Base-by-base conservation (phyloP, 2,888 invertebrate genomes). In the Eucera pruinosa region DNA sequence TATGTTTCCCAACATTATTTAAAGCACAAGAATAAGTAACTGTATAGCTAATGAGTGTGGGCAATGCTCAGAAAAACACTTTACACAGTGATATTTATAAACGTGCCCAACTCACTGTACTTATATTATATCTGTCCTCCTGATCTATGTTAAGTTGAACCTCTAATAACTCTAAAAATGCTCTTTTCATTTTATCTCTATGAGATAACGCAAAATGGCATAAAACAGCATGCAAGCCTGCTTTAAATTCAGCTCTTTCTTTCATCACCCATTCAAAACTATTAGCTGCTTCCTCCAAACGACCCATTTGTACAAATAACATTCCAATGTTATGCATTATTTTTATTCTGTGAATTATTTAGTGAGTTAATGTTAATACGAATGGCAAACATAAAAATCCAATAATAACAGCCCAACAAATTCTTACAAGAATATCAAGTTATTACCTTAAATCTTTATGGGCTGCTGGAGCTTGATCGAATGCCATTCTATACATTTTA, bases 251-350 rank as follows among this genome's bases (percentile, higher is more conserved):
- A 0, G 98, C 96, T 86, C 97, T 96, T 92, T 99, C 99, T 65
- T 97, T 97, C 97, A 99, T 98, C 73, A 99, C 98, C 92, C 98
- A 98, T 91, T 99, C 99, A 92, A 99, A 98, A 88, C 98, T 98
- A 3, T 97, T 97, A 54, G 98, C 96, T 0, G 99, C 99, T 91
- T 99, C 99, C 64, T 97, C 96, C 92, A 98, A 98, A 92, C 98
- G 98, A 33, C 98, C 98, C 97, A 99, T 97, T 90, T 97, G 97
- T 27, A 99, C 97, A 90, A 99, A 97, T 27, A 98, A 94, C 79
- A 98, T 95, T 0, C 97, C 98, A 89, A 99, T 99, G 90, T 99
- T 99, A 93, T 99, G 98, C 95, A 99, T 98, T 83, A 99, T 98
- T 93, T 98, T 98, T 88, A 97, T 96, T 90, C 97, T 97, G 88